Evolutionary conservation across 92 coral and sea anemone genomes (phyloP).

Genomic region (Metridium senile): DNA sequence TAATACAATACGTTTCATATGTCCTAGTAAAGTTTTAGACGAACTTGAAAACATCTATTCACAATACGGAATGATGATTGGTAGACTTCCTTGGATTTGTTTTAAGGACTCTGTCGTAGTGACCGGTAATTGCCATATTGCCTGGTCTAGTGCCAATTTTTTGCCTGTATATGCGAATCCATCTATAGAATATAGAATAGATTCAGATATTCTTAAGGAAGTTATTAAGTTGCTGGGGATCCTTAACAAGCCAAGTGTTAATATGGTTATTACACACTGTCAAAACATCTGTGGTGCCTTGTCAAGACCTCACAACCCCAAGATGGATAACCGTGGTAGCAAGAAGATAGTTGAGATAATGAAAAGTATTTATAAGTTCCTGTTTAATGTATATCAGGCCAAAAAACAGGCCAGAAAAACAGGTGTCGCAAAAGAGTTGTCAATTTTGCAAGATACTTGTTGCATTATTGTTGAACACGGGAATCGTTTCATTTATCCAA

Average conservation of each 20-base stretch:
- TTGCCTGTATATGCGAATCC: conserved; percentile 48
- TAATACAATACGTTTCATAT: conserved; percentile 39
- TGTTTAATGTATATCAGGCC: conserved; percentile 2
- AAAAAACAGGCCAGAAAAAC: background rate
- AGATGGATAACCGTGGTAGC: background rate
- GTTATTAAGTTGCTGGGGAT: conserved; percentile 7
- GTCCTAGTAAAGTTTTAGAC: conserved; percentile 1
- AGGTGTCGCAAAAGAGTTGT: background rate
- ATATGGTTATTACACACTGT: conserved; percentile 55
- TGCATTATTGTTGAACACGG: conserved; percentile 61
- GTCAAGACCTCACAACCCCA: background rate
- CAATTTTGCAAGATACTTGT: conserved; percentile 12
- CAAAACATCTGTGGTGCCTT: conserved; percentile 51
- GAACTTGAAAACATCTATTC: conserved; percentile 22
- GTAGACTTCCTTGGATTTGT: conserved; percentile 27
- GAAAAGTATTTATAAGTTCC: conserved; percentile 50
- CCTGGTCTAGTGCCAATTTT: conserved; percentile 63
- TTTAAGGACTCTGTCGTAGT: conserved; percentile 53
- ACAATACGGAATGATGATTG: conserved; percentile 32
- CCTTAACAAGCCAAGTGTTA: conserved; percentile 47
- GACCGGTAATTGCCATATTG: background rate
- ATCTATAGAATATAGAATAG: background rate
- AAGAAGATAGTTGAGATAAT: too few relatives aligned
- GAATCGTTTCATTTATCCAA: conserved; percentile 44
- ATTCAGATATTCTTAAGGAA: background rate